Conservation (phyloP, 2,888 invertebrate genomes). For the Dynastes tityus region DNA sequence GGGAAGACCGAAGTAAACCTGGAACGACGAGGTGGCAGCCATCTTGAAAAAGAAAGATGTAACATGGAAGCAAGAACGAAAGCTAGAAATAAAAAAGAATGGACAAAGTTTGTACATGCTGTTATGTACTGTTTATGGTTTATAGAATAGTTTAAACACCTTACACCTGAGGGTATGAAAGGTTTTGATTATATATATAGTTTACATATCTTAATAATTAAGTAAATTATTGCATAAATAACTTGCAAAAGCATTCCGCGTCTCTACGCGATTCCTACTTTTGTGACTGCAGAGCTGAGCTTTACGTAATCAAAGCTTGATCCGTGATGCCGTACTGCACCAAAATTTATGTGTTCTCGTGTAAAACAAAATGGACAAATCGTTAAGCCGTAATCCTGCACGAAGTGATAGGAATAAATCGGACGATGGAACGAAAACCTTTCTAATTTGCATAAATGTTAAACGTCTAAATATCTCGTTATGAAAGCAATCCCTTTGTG, state of each 20-base stretch:
- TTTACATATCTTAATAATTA: background rate
- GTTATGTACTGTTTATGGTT: too few relatives aligned
- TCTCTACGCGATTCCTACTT: too few relatives aligned
- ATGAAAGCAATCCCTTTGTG: slow-evolving; percentile 43
- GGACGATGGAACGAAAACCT: slow-evolving; percentile 44
- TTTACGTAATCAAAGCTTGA: slow-evolving; percentile 36
- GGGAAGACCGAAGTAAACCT: too few relatives aligned
- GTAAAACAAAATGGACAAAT: slow-evolving; percentile 36
- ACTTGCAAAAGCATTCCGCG: too few relatives aligned
- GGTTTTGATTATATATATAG: too few relatives aligned
- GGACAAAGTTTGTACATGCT: too few relatives aligned
- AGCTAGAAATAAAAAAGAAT: too few relatives aligned
- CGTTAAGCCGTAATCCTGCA: slow-evolving; percentile 42
- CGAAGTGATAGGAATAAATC: slow-evolving; percentile 38
- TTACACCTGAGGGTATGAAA: too few relatives aligned
- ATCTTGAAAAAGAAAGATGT: too few relatives aligned
- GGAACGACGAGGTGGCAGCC: too few relatives aligned
- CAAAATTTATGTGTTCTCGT: slow-evolving; percentile 37
- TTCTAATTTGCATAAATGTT: slow-evolving; percentile 46
- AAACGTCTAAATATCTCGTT: slow-evolving; percentile 43
- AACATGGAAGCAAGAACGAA: too few relatives aligned
- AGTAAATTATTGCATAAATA: background rate
- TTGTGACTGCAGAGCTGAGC: background rate
- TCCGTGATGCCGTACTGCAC: slow-evolving; percentile 3
- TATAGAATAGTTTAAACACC: too few relatives aligned